These are phyloP conservation scores for Rhinophrynus dorsalis DNA, from an alignment of 2,797 vertebrate genomes.

Conservation along the genomic window DNA sequence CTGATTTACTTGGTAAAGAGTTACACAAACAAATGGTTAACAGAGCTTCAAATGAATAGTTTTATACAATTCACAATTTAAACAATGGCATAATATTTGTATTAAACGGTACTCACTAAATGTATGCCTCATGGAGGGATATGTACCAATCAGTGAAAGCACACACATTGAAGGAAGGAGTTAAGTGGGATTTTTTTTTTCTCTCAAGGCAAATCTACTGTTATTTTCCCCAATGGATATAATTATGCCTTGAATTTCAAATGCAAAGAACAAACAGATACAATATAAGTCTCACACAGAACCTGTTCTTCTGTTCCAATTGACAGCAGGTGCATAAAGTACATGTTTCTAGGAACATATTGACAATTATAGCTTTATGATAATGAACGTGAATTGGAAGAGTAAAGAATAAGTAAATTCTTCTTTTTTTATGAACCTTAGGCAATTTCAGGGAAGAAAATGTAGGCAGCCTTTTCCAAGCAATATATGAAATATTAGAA, in stretches of 20 bases:
- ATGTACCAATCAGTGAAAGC: slow-evolving; percentile 57
- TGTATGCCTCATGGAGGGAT: slow-evolving; percentile 42
- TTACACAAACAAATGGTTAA: slow-evolving; percentile 27
- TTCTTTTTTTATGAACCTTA: slow-evolving; percentile 39
- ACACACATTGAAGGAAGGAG: slow-evolving; percentile 59
- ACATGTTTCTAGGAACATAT: slow-evolving; percentile 60
- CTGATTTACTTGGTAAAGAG: slow-evolving; percentile 21
- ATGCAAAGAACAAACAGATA: slow-evolving; percentile 66
- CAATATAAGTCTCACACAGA: slow-evolving; percentile 45
- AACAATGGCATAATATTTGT: not conserved
- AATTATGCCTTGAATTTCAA: slow-evolving; percentile 66
- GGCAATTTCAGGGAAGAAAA: slow-evolving; percentile 26
- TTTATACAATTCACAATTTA: not conserved
- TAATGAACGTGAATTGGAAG: slow-evolving; percentile 49
- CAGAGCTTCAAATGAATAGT: not conserved
- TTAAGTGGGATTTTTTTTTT: slow-evolving; percentile 56
- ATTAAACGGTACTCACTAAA: not conserved
- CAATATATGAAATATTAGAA: slow-evolving; percentile 15
- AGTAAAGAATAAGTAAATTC: slow-evolving; percentile 46
- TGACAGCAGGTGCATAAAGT: slow-evolving; percentile 58
- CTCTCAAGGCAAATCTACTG: slow-evolving; percentile 62
- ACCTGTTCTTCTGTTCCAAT: slow-evolving; percentile 54
- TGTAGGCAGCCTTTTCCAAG: slow-evolving; percentile 11
- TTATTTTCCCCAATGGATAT: slow-evolving; percentile 64
- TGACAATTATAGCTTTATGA: slow-evolving; percentile 55